A percentile compares a stretch with the other conserved stretches of the same genome.
These are phyloP conservation scores for Leucopsar rothschildi DNA, from an alignment of 2,113 vertebrate species.

Conservation along the genomic window DNA sequence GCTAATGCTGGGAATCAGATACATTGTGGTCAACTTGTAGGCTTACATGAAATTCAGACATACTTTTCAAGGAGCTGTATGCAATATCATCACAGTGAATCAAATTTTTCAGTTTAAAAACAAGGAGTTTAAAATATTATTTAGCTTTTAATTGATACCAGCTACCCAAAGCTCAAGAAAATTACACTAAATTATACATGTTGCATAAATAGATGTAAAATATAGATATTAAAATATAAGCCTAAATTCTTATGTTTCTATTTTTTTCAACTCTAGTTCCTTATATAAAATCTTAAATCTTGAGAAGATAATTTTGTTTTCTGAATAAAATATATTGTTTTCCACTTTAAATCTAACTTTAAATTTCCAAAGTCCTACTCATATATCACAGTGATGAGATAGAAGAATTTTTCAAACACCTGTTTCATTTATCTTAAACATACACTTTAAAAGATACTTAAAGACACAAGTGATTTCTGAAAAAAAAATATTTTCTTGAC, in stretches of 20 bases:
- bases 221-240: background rate
- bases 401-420: background rate
- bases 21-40: background rate
- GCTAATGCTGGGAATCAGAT: background rate
- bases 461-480: background rate
- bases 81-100: background rate
- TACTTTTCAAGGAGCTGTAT: background rate
- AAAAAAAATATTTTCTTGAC: background rate
- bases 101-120: background rate
- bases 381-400: background rate
- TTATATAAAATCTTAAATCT: background rate
- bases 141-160: background rate
- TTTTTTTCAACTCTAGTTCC: background rate
- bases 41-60: background rate
- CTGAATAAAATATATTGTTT: background rate
- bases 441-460: background rate
- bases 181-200: background rate
- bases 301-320: background rate
- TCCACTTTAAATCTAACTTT: background rate
- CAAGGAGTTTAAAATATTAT: background rate
- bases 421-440: background rate
- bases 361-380: background rate
- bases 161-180: background rate
- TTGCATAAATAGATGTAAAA: background rate
- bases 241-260: background rate